Evolutionary conservation across 1,140 invertebrate genomes (phyloP).

Genomic region (Camponotus floridanus): DNA sequence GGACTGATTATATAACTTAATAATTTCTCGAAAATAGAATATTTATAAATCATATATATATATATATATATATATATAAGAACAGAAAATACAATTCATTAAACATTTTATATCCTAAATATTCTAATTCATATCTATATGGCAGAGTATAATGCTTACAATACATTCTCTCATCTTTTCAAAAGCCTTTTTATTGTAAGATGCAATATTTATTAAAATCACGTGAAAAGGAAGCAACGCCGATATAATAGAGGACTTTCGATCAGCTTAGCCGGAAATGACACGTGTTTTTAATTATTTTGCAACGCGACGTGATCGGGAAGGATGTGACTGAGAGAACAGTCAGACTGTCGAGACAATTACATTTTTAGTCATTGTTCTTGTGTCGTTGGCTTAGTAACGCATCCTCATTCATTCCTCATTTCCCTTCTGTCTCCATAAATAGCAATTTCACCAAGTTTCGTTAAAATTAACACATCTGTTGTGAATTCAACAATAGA

Average conservation of each 20-base stretch:
- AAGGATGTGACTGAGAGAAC: constrained; percentile 60
- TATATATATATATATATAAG: too few relatives aligned
- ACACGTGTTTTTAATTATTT: constrained; percentile 83
- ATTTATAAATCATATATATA: not conserved
- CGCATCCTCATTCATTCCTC: constrained; percentile 39
- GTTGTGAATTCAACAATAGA: constrained; percentile 50
- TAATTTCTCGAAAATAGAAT: not conserved
- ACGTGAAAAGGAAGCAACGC: not conserved
- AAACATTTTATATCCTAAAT: not conserved
- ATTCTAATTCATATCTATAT: not conserved
- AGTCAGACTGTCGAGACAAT: constrained; percentile 74
- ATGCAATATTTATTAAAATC: not conserved
- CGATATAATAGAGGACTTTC: not conserved
- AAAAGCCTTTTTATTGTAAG: not conserved
- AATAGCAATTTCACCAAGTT: constrained; percentile 58
- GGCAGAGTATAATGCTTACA: not conserved
- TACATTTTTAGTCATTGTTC: constrained; percentile 82
- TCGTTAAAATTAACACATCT: constrained; percentile 51
- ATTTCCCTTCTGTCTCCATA: not conserved
- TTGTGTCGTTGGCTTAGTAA: constrained; percentile 54
- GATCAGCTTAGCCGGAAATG: constrained; percentile 67
- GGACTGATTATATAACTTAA: not conserved
- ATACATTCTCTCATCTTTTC: not conserved
- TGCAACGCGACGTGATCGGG: constrained; percentile 58
- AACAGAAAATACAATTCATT: not conserved